phyloP scores from a whole-genome alignment of 2,888 invertebrate species.

The Eucera pruinosa region DNA sequence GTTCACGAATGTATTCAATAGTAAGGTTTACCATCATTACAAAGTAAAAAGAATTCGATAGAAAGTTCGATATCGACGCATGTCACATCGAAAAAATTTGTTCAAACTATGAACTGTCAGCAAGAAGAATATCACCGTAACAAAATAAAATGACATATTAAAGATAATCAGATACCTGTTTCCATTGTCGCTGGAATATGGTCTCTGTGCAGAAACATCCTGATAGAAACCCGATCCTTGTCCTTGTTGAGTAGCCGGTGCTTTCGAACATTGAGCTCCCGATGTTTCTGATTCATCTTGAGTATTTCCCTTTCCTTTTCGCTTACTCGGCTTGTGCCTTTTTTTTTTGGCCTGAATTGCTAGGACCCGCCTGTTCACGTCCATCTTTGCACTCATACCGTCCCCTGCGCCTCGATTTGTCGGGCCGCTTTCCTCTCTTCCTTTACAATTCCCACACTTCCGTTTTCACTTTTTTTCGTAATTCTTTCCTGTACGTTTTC shows the following conservation, averaged over 20 bases:
- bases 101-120: constrained; percentile 9
- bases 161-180: constrained; percentile 74
- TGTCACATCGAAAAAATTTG: not conserved
- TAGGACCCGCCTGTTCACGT: constrained; percentile 95
- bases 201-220: constrained; percentile 68
- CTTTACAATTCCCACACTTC: constrained; percentile 35
- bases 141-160: constrained; percentile 29
- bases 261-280: constrained; percentile 77
- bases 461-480: constrained; percentile 34
- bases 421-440: constrained; percentile 56
- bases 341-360: constrained; percentile 97
- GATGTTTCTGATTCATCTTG: constrained; percentile 85
- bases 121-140: not conserved
- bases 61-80: not conserved
- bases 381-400: constrained; percentile 94
- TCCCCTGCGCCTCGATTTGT: constrained; percentile 64
- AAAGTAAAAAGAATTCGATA: not conserved
- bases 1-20: not conserved
- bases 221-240: constrained; percentile 60
- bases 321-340: constrained; percentile 94
- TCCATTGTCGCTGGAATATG: constrained; percentile 76
- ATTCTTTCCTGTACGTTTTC: constrained; percentile 19
- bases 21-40: not conserved
- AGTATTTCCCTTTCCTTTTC: constrained; percentile 90
- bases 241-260: constrained; percentile 63